Base-by-base conservation (phyloP, 2,797 vertebrate genomes). In the Lemur catta region DNA sequence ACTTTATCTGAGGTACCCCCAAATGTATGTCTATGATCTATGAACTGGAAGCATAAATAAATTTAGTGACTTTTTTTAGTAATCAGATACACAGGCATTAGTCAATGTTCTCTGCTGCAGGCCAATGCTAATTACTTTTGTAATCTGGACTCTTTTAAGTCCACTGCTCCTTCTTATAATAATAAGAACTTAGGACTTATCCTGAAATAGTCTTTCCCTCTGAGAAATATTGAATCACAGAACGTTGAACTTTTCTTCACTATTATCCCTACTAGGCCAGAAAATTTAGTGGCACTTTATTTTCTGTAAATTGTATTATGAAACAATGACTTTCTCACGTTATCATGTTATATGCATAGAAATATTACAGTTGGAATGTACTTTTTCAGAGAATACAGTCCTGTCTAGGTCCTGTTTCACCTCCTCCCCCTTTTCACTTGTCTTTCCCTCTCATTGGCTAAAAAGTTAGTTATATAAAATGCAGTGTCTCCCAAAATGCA, bases 71-170 rank as follows among this genome's bases (percentile, higher is more conserved):
- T 75, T 84, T 96, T 91, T 57, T 28, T 80, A 94, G 75, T 55
- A 84, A 12, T 63, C 52, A 7, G 24, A 88, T 43, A 57, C 4
- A 79, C 48, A 92, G 4, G 7, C 26, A 38, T n/a, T 92, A 65
- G 13, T 13, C 13, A 4, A 43, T 61, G 5, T 63, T 93, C 72
- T 69, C 50, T 79, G 43, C 7, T 22, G 10, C 4, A 85, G 18
- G 9, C 48, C 11, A 55, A 10, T 91, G n/a, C 15, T 84, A 84
- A 75, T 89, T 95, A 48, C 22, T 75, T 5, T 35, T 11, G 17
- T 79, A 80, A 93, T 78, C 10, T 74, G 28, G 72, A 82, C 75
- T 89, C 35, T 82, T 82, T 85, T 82, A 96, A 96, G 95, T 24
- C 35, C 38, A 35, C n/a, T 3, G 11, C 1, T 80, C 7, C 28